Base-by-base conservation (phyloP, 2,888 invertebrate genomes). In the Calameuta pallipes region DNA sequence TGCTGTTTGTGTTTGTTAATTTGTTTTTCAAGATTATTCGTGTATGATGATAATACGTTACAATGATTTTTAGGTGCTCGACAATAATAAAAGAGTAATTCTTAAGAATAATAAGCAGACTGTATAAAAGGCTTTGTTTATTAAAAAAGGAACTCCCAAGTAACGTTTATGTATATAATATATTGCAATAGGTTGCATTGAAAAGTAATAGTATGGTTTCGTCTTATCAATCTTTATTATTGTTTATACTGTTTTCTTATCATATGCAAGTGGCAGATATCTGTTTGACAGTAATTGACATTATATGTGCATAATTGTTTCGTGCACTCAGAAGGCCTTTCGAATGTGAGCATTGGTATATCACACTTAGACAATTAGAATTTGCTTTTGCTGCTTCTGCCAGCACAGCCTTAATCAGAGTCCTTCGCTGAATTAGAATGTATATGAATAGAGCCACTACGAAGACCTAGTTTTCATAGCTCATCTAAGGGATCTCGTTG, bases 261-360 rank as follows among this genome's bases (percentile, higher is more conserved):
- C 1, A 34, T 31, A 82, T 79, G 82, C 84, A 88, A 89, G 89
- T 88, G 89, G 88, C 86, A 89, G 86, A 81, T 77, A 81, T 82
- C 81, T 75, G 80, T 84, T 77, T 77, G 9, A 78, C 82, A 81
- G 78, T 81, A 75, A 85, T 86, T 86, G 82, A 83, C 84, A 87
- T 82, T 87, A 86, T 80, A 88, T 86, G 84, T 82, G 84, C 87
- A 83, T 87, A 89, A 88, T 84, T 89, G 83, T 90, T 86, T 85
- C 81, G 85, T 90, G 89, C 89, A 88, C 85, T 83, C 89, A 88
- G 89, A 89, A 85, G 89, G 88, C 87, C 87, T 88, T 87, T 87
- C 89, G 87, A 90, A 89, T 89, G 89, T 90, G 90, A 90, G 89
- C 90, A 90, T 90, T 89, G 83, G 85, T 85, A 87, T 79, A 86